These are phyloP conservation scores for Synergus laeviventris DNA, from an alignment of 2,888 invertebrate genomes.

Conservation along the genomic window DNA sequence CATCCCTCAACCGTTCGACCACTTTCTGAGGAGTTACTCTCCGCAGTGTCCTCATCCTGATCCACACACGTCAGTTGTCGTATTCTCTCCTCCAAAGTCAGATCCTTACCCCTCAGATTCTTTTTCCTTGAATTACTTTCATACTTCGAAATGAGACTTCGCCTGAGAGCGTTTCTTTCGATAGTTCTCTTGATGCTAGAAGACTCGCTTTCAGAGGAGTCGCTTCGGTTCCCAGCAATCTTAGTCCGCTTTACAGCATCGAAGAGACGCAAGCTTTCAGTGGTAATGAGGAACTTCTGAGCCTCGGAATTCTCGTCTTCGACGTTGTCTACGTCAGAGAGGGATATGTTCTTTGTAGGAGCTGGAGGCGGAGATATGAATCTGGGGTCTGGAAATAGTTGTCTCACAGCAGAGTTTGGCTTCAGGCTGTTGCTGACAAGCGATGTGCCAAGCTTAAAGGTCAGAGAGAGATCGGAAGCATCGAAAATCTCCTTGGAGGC, in stretches of 20 bases:
- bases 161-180: constrained; percentile 88
- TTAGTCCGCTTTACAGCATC: constrained; percentile 81
- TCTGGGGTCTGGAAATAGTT: constrained; percentile 85
- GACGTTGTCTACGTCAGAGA: constrained; percentile 65
- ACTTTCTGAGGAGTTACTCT: constrained; percentile 56
- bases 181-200: constrained; percentile 83
- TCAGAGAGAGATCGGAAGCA: constrained; percentile 77
- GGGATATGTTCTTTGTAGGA: constrained; percentile 55
- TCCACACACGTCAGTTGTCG: constrained; percentile 88
- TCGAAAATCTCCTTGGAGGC: constrained; percentile 63
- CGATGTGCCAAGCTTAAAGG: constrained; percentile 79
- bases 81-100: constrained; percentile 90
- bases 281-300: constrained; percentile 81
- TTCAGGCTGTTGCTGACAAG: constrained; percentile 79
- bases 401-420: constrained; percentile 90
- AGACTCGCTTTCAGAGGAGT: constrained; percentile 72
- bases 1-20: constrained; percentile 52
- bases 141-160: constrained; percentile 85
- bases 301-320: constrained; percentile 70
- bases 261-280: constrained; percentile 85
- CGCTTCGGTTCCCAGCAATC: constrained; percentile 72
- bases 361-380: constrained; percentile 81
- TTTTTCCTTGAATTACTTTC: constrained; percentile 78
- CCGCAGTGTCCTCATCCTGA: constrained; percentile 81
- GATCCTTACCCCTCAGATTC: constrained; percentile 80